Evolutionary conservation across 2,113 vertebrate species (phyloP).

Genomic region (Sapayoa aenigma): DNA sequence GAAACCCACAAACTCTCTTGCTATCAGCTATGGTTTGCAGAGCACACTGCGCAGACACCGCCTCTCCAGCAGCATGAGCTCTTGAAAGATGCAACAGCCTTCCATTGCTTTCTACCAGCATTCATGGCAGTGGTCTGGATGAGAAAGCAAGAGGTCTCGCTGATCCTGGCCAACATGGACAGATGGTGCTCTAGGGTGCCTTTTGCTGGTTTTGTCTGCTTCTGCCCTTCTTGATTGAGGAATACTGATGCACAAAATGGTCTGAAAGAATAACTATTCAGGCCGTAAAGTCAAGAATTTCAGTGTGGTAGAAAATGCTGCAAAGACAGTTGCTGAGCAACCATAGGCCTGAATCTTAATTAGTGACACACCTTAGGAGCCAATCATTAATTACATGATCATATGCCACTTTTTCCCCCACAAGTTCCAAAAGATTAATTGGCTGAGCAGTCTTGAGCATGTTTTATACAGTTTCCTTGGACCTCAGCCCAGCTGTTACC

Average conservation of each 20-base stretch:
- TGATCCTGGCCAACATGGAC: fast-evolving
- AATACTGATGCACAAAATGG: background rate
- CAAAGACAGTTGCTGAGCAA: constrained; percentile 48
- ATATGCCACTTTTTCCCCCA: background rate
- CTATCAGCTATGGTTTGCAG: background rate
- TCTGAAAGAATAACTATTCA: background rate
- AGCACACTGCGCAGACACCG: background rate
- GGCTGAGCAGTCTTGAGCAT: constrained; percentile 51
- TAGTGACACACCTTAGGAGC: constrained; percentile 45
- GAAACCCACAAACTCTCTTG: background rate
- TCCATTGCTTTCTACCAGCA: background rate
- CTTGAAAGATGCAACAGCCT: background rate
- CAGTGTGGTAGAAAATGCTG: background rate
- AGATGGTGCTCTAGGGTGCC: background rate
- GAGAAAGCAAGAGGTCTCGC: background rate
- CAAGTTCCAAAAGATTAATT: constrained; percentile 62
- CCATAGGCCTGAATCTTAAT: constrained; percentile 18
- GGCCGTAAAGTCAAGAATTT: background rate
- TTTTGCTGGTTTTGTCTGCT: background rate
- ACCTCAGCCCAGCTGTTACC: constrained; percentile 45
- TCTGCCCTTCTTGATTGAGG: background rate
- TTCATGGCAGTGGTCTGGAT: background rate
- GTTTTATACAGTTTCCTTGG: constrained; percentile 58
- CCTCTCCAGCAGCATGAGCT: background rate
- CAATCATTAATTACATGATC: constrained; percentile 53